Percentiles rank a stretch among this genome's conserved stretches.
Conservation (phyloP, 2,888 invertebrate species). For the Protophormia terraenovae region DNA sequence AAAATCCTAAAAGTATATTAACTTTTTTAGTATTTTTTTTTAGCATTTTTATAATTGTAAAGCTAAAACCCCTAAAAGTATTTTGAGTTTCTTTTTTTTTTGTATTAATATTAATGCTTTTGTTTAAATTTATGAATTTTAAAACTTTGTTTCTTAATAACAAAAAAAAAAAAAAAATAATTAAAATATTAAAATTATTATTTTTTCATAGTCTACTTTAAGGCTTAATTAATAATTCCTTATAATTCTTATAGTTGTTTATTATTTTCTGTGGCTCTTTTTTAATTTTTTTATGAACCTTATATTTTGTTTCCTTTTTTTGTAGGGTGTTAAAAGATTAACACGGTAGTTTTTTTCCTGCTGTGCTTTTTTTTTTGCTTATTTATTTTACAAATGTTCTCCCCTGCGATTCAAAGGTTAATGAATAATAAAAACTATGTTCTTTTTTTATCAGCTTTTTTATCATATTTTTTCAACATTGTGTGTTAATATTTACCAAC, state of each 20-base stretch:
- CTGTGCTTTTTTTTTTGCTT: not conserved
- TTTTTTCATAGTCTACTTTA: conserved; percentile 27
- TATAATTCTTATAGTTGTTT: conserved; percentile 57
- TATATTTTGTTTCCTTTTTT: conserved; percentile 7
- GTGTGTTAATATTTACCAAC: conserved; percentile 40
- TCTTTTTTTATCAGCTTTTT: conserved; percentile 7
- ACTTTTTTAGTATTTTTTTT: not conserved
- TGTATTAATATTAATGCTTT: not conserved
- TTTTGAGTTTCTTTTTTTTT: not conserved
- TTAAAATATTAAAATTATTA: conserved; percentile 43
- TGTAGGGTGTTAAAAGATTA: conserved; percentile 69
- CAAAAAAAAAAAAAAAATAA: conserved; percentile 27
- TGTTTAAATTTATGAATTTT: not conserved
- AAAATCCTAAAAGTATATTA: not conserved
- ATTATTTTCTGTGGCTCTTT: conserved; percentile 30
- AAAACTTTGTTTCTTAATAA: not conserved
- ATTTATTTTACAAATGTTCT: conserved; percentile 28
- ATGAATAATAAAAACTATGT: conserved; percentile 28
- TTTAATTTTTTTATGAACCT: not conserved
- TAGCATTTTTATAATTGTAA: not conserved
- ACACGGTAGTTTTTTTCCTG: conserved; percentile 55
- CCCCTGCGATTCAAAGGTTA: conserved; percentile 49
- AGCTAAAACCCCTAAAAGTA: not conserved
- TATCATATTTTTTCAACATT: not conserved
- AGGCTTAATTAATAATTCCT: conserved; percentile 64